These are phyloP conservation scores for Dreissena rostriformis DNA, from an alignment of 1,140 invertebrate genomes.

Conservation along the genomic window DNA sequence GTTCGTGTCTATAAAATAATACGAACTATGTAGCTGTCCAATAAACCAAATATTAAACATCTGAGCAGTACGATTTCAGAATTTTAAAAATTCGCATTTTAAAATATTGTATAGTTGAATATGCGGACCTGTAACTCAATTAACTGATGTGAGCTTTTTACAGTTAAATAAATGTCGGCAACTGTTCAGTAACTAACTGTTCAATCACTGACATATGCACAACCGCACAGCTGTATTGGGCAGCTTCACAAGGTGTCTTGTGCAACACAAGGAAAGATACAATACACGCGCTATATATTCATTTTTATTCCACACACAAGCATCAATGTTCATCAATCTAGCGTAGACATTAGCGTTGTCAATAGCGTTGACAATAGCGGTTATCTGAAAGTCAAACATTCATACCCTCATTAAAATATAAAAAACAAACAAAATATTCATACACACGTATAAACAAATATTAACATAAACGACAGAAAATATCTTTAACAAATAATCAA, in stretches of 20 bases:
- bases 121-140: too few species aligned
- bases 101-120: too few species aligned
- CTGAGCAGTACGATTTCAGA: too few species aligned
- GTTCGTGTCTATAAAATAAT: too few species aligned
- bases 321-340: too few species aligned
- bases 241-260: constrained; percentile 10
- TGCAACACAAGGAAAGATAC: constrained; percentile 4
- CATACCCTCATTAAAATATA: neutral
- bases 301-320: neutral
- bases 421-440: neutral
- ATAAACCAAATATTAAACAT: too few species aligned
- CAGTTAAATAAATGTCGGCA: too few species aligned
- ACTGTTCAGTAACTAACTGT: neutral
- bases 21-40: too few species aligned
- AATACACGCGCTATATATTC: constrained; percentile 12
- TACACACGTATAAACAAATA: neutral
- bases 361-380: neutral
- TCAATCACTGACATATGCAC: neutral
- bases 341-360: neutral
- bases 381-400: constrained; percentile 25
- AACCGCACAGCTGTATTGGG: constrained; percentile 10
- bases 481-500: neutral
- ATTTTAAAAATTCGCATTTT: too few species aligned
- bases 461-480: neutral
- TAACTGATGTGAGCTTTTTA: too few species aligned